Percentiles rank a stretch among this genome's conserved stretches.
Evolutionary conservation across 2,888 invertebrate species (phyloP).

Genomic region (Schizotus pectinicornis): DNA sequence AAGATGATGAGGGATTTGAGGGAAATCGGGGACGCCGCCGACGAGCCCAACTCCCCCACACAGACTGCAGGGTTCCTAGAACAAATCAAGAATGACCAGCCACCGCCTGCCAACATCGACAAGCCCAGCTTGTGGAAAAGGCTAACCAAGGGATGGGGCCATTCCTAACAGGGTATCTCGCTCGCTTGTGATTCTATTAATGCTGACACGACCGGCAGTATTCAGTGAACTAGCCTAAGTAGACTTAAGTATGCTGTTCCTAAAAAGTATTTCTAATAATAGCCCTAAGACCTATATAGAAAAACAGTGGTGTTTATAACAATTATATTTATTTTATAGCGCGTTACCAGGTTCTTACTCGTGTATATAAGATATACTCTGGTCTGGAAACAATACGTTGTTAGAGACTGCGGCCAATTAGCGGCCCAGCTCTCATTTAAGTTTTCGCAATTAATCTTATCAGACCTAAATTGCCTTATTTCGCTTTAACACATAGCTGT

Average conservation of each 20-base stretch:
- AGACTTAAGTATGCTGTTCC: slow-evolving; percentile 38
- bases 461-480: slow-evolving; percentile 13
- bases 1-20: slow-evolving; percentile 85
- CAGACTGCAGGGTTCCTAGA: slow-evolving; percentile 55
- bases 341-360: slow-evolving; percentile 15
- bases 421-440: slow-evolving; percentile 2
- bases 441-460: slow-evolving; percentile 18
- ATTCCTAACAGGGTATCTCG: slow-evolving; percentile 31
- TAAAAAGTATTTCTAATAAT: slow-evolving; percentile 27
- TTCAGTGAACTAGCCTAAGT: slow-evolving; percentile 18
- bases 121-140: slow-evolving; percentile 59
- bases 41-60: slow-evolving; percentile 44
- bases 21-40: slow-evolving; percentile 62
- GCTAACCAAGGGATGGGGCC: slow-evolving; percentile 58
- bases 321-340: slow-evolving; percentile 22
- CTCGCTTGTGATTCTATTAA: slow-evolving; percentile 14
- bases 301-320: slow-evolving; percentile 21
- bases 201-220: background rate
- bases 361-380: slow-evolving; percentile 7
- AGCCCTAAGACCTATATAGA: slow-evolving; percentile 8
- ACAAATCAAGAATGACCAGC: slow-evolving; percentile 58
- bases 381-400: slow-evolving; percentile 3
- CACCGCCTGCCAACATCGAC: slow-evolving; percentile 57
- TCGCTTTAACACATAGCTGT: slow-evolving; percentile 22
- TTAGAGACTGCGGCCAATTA: too few species aligned